Percentiles rank a stretch among this genome's conserved stretches.
These are phyloP conservation scores for Ormia ochracea DNA, from an alignment of 2,888 invertebrate species.

Conservation along the genomic window DNA sequence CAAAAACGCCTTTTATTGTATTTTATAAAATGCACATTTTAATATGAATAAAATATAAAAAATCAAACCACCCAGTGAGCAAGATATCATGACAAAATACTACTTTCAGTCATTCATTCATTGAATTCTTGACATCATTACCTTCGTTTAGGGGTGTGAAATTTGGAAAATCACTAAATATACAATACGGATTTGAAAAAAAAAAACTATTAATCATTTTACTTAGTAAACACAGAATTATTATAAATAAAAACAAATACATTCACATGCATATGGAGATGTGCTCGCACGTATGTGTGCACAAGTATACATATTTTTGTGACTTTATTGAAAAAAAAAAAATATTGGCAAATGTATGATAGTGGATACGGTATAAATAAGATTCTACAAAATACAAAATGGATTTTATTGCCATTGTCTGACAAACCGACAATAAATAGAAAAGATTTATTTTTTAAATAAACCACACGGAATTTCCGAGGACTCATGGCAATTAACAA, in stretches of 20 bases:
- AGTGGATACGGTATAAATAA: conserved; percentile 4
- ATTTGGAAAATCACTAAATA: conserved; percentile 9
- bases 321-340: conserved; percentile 29
- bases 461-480: conserved; percentile 31
- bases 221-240: conserved; percentile 1
- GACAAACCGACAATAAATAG: conserved; percentile 36
- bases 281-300: too few species aligned
- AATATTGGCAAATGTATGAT: conserved; percentile 21
- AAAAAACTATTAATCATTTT: conserved; percentile 47
- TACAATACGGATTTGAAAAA: not conserved
- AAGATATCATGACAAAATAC: conserved; percentile 2
- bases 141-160: conserved; percentile 45
- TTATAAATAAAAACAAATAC: conserved; percentile 1
- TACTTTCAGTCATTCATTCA: conserved; percentile 24
- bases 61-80: conserved; percentile 47
- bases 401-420: conserved; percentile 55
- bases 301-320: too few species aligned
- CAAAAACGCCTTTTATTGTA: conserved; percentile 15
- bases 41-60: not conserved
- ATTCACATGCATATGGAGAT: too few species aligned
- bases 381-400: conserved; percentile 39
- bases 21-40: conserved; percentile 8
- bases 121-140: conserved; percentile 27
- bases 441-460: conserved; percentile 8
- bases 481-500: conserved; percentile 1